Conservation (phyloP, 1,140 invertebrate species). For the Luehdorfia chinensis region DNA sequence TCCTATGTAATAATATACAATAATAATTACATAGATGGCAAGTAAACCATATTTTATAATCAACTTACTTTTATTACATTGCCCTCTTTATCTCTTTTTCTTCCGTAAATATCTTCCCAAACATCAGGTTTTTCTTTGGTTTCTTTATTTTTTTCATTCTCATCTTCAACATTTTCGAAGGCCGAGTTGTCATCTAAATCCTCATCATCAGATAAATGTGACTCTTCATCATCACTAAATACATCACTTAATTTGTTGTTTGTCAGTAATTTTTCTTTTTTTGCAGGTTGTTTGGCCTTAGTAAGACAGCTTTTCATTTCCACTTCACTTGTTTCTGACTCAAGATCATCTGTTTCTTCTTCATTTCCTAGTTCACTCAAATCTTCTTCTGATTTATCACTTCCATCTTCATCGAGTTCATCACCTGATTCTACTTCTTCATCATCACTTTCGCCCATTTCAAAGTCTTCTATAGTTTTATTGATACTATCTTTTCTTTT, state of each 20-base stretch:
- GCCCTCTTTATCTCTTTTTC: slow-evolving; percentile 88
- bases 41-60: too few species aligned
- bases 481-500: slow-evolving; percentile 28
- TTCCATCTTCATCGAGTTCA: slow-evolving; percentile 15
- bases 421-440: slow-evolving; percentile 23
- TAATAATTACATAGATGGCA: too few species aligned
- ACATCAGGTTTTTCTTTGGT: slow-evolving; percentile 56
- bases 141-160: slow-evolving; percentile 24
- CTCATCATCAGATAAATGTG: slow-evolving; percentile 57
- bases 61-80: slow-evolving; percentile 80
- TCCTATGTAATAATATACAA: too few species aligned
- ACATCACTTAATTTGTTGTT: slow-evolving; percentile 59
- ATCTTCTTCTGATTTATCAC: slow-evolving; percentile 24
- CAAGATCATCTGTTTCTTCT: slow-evolving; percentile 14
- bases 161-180: slow-evolving; percentile 38
- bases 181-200: slow-evolving; percentile 34
- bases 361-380: slow-evolving; percentile 18
- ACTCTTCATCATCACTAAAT: slow-evolving; percentile 69
- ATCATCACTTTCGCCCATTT: slow-evolving; percentile 25
- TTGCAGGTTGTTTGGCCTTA: slow-evolving; percentile 29
- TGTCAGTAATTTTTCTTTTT: slow-evolving; percentile 40
- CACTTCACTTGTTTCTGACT: slow-evolving; percentile 14
- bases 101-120: slow-evolving; percentile 97
- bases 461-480: slow-evolving; percentile 25
- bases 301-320: slow-evolving; percentile 1